Conservation (phyloP, 2,113 vertebrate species). For the Burhinus oedicnemus region DNA sequence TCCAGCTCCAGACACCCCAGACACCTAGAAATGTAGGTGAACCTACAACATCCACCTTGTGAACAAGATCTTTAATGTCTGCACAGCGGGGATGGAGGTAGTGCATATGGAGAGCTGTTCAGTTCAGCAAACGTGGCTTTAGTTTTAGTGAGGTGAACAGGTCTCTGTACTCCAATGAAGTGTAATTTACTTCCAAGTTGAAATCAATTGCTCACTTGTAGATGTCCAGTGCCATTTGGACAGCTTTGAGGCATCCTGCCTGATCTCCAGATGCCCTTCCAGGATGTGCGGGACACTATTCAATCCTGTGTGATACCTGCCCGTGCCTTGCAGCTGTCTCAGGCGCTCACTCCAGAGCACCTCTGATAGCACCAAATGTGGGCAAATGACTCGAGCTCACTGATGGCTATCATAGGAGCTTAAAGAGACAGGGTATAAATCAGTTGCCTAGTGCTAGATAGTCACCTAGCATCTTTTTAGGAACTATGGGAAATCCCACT, state of each 20-base stretch:
- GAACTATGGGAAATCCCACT: background rate
- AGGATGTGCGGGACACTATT: background rate
- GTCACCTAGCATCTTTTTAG: background rate
- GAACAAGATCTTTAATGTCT: background rate
- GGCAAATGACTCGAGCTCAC: background rate
- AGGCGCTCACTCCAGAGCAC: background rate
- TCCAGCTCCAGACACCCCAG: background rate
- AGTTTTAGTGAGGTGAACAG: background rate
- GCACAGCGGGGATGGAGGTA: background rate
- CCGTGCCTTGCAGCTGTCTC: background rate
- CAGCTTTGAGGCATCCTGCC: background rate
- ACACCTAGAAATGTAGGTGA: background rate
- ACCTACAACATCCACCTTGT: background rate
- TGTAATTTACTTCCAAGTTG: background rate
- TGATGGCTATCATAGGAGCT: background rate
- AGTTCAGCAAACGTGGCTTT: background rate
- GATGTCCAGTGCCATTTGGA: background rate
- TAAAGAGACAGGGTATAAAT: background rate
- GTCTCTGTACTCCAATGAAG: background rate
- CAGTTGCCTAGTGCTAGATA: background rate
- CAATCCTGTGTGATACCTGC: background rate
- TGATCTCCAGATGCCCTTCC: background rate
- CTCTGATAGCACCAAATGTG: background rate
- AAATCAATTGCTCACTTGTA: background rate
- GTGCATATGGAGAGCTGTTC: background rate